Evolutionary conservation across 2,113 vertebrate genomes (phyloP), one percentile per base, ranked within the genome.

Genomic region (Heterotilapia buettikoferi): DNA sequence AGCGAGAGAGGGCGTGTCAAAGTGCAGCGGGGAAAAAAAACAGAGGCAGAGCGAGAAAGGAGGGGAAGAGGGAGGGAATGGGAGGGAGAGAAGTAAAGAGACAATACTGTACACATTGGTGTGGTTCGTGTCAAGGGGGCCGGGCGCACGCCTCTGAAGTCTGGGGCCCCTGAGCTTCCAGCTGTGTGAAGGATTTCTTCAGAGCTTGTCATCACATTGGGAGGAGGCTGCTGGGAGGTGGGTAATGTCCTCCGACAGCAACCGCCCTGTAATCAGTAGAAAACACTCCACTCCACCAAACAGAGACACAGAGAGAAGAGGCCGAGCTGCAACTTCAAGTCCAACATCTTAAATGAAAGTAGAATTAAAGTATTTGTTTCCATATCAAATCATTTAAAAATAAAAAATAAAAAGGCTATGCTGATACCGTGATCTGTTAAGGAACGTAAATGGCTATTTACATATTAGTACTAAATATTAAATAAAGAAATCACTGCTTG

Each of bases 121-220:
- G 81, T 90, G 89, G 87, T 92, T 94, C 86, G 80, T 92, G 88
- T 91, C 16, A 59, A 93, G 88, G 86, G 63, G 92, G 86, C 92
- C 71, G 1, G 82, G 88, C 50, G 52, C 87, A 88, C 26, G 88
- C 89, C 61, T 95, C 93, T 94, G 91, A 96, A 94, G 93, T 91
- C 88, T 63, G 92, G 82, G 90, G 92, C 91, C 84, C 80, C 84
- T 10, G 83, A 92, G 90, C 86, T 47, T 94, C 95, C 94, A 95
- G 95, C 96, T 97, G 94, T 89, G 93, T 87, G 83, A 85, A 84
- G 89, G 89, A 88, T 91, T 94, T 92, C 94, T 95, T 83, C 88
- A 71, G 57, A 95, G 93, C 95, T 95, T 94, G 95, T 95, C 94
- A 93, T 94, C 94, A 94, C 93, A 87, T 93, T 92, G 93, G 92